Base-by-base conservation (phyloP, 2,113 vertebrate species). In the Scomber japonicus region DNA sequence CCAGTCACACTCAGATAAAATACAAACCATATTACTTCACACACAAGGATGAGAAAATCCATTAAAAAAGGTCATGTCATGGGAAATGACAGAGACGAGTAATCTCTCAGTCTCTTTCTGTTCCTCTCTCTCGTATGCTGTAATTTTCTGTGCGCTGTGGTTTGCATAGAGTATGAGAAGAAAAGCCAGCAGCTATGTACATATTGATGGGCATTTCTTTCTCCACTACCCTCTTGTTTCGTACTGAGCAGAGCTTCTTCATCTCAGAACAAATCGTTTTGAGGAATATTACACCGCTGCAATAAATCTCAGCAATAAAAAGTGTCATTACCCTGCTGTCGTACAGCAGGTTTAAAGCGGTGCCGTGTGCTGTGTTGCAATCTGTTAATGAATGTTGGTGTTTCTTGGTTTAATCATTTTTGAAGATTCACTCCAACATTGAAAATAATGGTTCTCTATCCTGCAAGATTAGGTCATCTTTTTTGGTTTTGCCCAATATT, bases 41-140 rank as follows among this genome's bases (percentile, higher is more conserved):
- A 69, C 62, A 78, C 71, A 62, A 75, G 74, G 69, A 87, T 65
- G 80, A 70, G 88, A 81, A 84, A 89, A 86, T 77, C 85, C 83
- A 88, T 91, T 88, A 87, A 82, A 84, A 81, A 66, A 67, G 81
- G 77, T 81, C 70, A 55, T 55, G 31, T 89, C 86, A 75, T 77
- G 66, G 73, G 85, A 88, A 83, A 82, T 69, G 56, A 79, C 61
- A 60, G 40, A 62, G 55, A 51, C 54, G 56, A 64, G 64, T 70
- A 27, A 71, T 66, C 71, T 66, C 71, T 27, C 44, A 55, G 57
- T 19, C 40, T 30, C 21, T 17, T 15, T 48, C 19, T 60, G 7
- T 15, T 17, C 60, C 24, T 55, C 24, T 71, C 46, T 54, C 31
- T 57, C 17, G 75, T 49, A 53, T 51, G 64, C 51, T 49, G 12